Evolutionary conservation across 2,888 invertebrate species (phyloP).

Genomic region (Aleiodes alternator): DNA sequence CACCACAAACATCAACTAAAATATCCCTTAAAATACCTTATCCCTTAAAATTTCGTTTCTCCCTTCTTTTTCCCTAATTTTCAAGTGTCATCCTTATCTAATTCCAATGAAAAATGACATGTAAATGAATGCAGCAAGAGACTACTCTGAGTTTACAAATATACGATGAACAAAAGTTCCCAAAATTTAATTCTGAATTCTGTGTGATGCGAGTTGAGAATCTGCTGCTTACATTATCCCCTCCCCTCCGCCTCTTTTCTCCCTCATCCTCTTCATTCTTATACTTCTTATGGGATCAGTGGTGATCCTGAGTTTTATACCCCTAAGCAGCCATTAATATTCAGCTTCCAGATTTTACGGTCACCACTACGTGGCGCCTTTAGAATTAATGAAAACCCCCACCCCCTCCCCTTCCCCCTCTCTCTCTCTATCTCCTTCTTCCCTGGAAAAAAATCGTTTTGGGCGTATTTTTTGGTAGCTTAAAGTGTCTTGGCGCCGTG

Average conservation of each 20-base stretch:
- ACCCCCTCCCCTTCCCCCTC: conserved; percentile 27
- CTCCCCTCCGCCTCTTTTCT: neutral
- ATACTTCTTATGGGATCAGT: conserved; percentile 5
- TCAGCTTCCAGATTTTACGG: conserved; percentile 57
- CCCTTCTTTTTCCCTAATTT: neutral
- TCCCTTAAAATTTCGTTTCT: neutral
- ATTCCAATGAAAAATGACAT: conserved; percentile 12
- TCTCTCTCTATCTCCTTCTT: conserved; percentile 16
- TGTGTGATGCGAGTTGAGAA: conserved; percentile 8
- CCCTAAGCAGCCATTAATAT: conserved; percentile 58
- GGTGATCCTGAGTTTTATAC: conserved; percentile 30
- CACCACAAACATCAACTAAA: too few species aligned
- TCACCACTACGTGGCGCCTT: conserved; percentile 49
- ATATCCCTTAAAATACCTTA: too few species aligned
- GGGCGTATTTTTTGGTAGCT: conserved; percentile 27
- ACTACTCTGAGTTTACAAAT: neutral
- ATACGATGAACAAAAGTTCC: conserved; percentile 22
- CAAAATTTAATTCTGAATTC: conserved; percentile 24
- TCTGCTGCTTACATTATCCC: conserved; percentile 27
- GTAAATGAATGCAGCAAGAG: conserved; percentile 9
- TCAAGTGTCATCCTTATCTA: neutral
- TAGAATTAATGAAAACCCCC: conserved; percentile 55
- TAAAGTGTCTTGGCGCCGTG: conserved; percentile 27
- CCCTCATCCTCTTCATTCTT: too few species aligned
- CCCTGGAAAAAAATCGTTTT: conserved; percentile 4